These are phyloP conservation scores for Patella vulgata DNA, from an alignment of 1,140 invertebrate genomes.

Conservation along the genomic window DNA sequence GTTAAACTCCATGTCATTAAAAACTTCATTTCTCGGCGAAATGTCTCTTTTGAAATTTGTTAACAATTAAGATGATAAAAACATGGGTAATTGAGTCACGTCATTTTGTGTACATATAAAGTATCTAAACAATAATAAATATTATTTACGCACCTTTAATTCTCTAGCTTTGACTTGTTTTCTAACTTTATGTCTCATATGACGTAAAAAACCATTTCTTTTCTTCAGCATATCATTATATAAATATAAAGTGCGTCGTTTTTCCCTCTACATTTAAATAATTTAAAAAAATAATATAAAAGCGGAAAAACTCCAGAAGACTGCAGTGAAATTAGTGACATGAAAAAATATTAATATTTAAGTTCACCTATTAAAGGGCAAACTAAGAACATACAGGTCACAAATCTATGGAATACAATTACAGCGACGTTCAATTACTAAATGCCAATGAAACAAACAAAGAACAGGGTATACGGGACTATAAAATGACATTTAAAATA, in stretches of 20 bases:
- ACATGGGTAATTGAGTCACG: no score
- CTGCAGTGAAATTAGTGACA: background rate
- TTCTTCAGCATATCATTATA: constrained; percentile 60
- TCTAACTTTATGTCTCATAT: constrained; percentile 41
- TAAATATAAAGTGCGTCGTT: constrained; percentile 50
- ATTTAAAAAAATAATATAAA: background rate
- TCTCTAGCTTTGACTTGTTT: constrained; percentile 28
- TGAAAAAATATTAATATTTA: background rate
- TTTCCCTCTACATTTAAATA: constrained; percentile 53
- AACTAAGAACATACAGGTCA: no score
- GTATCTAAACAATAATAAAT: background rate
- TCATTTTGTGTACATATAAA: no score
- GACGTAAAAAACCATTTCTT: constrained; percentile 41
- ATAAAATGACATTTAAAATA: no score
- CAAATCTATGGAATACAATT: no score
- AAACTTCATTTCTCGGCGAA: no score
- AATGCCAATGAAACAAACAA: no score
- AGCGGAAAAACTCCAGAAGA: background rate
- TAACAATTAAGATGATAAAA: no score
- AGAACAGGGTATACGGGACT: no score
- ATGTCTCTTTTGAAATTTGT: no score
- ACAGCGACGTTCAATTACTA: no score
- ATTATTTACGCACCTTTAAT: constrained; percentile 22
- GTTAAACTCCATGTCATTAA: no score
- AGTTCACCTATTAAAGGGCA: background rate